Percentiles rank a stretch among this genome's conserved stretches.
Evolutionary conservation across 2,113 vertebrate species (phyloP).

Genomic region (Pandion haliaetus): DNA sequence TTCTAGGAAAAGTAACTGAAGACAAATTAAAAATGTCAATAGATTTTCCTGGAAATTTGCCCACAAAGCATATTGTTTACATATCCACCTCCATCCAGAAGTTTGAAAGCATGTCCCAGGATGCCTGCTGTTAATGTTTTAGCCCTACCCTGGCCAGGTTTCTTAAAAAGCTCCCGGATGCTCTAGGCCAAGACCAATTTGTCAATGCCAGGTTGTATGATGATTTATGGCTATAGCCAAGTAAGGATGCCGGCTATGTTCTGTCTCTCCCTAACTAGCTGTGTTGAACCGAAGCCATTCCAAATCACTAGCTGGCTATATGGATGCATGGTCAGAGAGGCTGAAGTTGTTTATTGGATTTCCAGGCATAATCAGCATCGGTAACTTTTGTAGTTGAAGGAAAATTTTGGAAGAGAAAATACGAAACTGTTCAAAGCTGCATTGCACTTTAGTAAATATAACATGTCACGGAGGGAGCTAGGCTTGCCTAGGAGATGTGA

Average conservation of each 20-base stretch:
- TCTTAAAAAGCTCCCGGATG: conserved; percentile 53
- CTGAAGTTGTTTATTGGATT: conserved; percentile 26
- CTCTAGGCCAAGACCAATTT: conserved; percentile 69
- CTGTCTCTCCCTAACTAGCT: conserved; percentile 47
- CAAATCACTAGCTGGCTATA: conserved; percentile 21
- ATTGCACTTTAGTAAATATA: neutral
- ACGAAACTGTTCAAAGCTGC: neutral
- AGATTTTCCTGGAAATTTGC: conserved; percentile 23
- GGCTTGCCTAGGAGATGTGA: neutral
- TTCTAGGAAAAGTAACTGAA: conserved; percentile 28
- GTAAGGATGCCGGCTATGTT: neutral
- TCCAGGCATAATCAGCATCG: neutral
- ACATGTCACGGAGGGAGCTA: neutral
- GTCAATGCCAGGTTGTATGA: conserved; percentile 71
- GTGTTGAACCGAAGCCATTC: conserved; percentile 49
- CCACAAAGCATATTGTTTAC: conserved; percentile 16
- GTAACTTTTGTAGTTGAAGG: neutral
- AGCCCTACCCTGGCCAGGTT: conserved; percentile 34
- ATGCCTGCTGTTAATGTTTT: conserved; percentile 21
- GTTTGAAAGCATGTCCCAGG: conserved; percentile 35
- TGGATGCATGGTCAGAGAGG: conserved; percentile 7
- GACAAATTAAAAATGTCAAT: neutral
- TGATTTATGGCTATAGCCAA: conserved; percentile 69
- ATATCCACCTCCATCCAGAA: neutral
- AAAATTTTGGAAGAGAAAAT: conserved; percentile 23